A percentile compares a stretch with the other conserved stretches of the same genome.
Conservation (phyloP, 1,140 invertebrate genomes). For the Vollenhovia emeryi region DNA sequence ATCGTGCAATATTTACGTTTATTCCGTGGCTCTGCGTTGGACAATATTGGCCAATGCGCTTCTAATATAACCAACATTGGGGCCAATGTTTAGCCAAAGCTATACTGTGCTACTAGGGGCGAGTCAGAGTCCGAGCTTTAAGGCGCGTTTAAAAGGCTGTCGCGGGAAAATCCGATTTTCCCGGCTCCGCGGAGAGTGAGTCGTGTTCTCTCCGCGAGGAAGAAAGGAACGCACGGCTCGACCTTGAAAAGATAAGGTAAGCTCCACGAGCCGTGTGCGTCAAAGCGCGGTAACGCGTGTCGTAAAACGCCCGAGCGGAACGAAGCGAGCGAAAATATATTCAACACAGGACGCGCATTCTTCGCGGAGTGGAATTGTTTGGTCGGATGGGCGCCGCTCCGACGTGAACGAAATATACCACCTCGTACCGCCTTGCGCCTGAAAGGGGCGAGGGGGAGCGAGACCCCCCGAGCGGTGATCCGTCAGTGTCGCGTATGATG, state of each 20-base stretch:
- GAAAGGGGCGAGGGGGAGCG: too few relatives aligned
- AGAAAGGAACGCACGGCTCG: too few relatives aligned
- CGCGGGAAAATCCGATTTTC: neutral
- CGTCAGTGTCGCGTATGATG: conserved; percentile 5
- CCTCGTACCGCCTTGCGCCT: too few relatives aligned
- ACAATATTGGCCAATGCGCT: too few relatives aligned
- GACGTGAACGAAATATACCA: conserved; percentile 44
- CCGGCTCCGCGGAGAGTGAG: too few relatives aligned
- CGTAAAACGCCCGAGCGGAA: neutral
- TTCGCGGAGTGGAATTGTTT: neutral
- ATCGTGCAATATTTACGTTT: too few relatives aligned
- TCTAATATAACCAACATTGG: too few relatives aligned
- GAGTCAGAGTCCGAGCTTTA: neutral
- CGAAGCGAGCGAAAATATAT: conserved; percentile 24
- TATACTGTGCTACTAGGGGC: too few relatives aligned
- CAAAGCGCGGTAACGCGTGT: neutral
- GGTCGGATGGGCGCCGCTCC: neutral
- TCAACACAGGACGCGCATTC: neutral
- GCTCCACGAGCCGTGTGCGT: neutral
- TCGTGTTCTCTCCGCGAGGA: neutral
- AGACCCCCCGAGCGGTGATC: too few relatives aligned
- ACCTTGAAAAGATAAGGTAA: conserved; percentile 23
- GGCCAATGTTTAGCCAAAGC: too few relatives aligned
- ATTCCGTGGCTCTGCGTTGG: too few relatives aligned
- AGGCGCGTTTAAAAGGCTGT: neutral